phyloP scores from a whole-genome alignment of 2,888 invertebrate species.

The Lacanobia wlatinum region DNA sequence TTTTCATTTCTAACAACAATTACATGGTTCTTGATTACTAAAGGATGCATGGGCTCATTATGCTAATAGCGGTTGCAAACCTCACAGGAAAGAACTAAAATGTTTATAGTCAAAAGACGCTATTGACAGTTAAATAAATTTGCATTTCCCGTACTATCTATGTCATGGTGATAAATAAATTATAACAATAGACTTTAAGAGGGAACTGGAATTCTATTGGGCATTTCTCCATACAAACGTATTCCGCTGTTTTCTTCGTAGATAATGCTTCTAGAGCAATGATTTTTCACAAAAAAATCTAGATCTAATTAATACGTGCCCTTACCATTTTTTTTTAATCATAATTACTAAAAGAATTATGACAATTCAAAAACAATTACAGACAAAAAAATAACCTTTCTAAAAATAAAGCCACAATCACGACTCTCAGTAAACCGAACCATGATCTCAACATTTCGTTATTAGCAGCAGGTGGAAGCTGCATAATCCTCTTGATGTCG shows the following conservation, averaged over 20 bases:
- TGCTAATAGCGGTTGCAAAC: neutral
- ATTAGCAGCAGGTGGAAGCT: slow-evolving; percentile 50
- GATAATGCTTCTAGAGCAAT: no score
- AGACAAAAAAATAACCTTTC: neutral
- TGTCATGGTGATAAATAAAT: no score
- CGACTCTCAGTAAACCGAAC: slow-evolving; percentile 10
- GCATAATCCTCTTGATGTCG: slow-evolving; percentile 33
- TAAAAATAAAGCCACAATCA: neutral
- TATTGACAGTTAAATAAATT: neutral
- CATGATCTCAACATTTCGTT: slow-evolving; percentile 43
- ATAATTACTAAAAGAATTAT: no score
- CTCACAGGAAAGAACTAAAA: neutral
- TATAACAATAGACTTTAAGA: no score
- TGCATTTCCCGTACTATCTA: neutral
- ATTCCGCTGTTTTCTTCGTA: no score
- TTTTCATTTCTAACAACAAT: neutral
- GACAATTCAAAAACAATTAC: no score
- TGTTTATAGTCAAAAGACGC: neutral
- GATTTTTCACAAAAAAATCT: no score
- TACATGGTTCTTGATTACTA: neutral
- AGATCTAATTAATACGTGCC: no score
- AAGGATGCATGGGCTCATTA: neutral
- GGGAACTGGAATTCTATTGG: no score
- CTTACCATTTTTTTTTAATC: no score
- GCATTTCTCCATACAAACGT: no score